phyloP scores from a whole-genome alignment of 2,113 vertebrate species.

The Scomber japonicus region DNA sequence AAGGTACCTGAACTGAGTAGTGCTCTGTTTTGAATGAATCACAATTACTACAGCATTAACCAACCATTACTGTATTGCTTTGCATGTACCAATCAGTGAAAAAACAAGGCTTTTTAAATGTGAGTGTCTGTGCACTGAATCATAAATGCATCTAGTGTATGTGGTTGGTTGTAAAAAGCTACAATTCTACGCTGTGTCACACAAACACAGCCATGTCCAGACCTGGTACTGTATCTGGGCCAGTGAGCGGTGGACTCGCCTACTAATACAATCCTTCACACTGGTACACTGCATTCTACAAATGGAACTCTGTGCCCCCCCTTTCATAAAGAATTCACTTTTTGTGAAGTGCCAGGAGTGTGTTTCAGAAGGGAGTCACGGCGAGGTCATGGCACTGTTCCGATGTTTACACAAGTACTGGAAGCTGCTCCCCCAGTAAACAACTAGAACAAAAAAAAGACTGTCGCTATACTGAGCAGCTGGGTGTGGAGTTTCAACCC shows the following conservation, averaged over 20 bases:
- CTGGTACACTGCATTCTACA: slow-evolving; percentile 14
- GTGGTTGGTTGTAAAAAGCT: not conserved
- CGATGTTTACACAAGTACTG: slow-evolving; percentile 23
- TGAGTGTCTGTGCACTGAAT: not conserved
- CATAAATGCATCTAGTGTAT: not conserved
- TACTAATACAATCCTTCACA: slow-evolving; percentile 9
- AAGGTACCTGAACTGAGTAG: too few species aligned
- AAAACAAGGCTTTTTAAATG: not conserved
- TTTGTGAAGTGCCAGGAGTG: slow-evolving; percentile 30
- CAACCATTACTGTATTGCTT: not conserved
- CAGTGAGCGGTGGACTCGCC: slow-evolving; percentile 10
- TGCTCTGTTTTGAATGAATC: not conserved
- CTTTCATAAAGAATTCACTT: slow-evolving; percentile 38
- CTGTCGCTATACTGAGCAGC: not conserved
- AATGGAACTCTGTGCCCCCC: slow-evolving; percentile 17
- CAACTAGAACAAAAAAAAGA: not conserved
- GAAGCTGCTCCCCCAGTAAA: not conserved
- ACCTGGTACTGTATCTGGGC: slow-evolving; percentile 4
- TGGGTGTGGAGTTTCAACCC: not conserved
- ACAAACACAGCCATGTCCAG: not conserved
- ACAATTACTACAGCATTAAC: not conserved
- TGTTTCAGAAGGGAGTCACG: slow-evolving; percentile 21
- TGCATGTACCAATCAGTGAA: not conserved
- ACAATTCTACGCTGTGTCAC: not conserved
- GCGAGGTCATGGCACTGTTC: slow-evolving; percentile 34